Conservation (phyloP, 2,888 invertebrate genomes). For the Lithophane leautieri region DNA sequence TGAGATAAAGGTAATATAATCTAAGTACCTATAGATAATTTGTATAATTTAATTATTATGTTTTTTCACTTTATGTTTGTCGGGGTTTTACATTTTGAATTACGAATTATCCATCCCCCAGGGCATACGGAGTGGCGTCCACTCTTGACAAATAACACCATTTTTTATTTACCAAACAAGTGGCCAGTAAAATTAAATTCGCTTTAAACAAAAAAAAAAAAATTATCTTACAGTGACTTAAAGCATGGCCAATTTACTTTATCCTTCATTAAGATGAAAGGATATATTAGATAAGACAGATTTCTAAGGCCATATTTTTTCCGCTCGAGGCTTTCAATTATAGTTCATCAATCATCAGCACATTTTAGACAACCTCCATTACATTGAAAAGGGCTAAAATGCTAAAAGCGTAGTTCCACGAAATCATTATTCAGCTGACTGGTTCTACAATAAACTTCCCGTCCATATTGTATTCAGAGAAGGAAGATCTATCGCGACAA, state of each 20-base stretch:
- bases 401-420: slow-evolving; percentile 20
- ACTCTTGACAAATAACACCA: not conserved
- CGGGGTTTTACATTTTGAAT: not conserved
- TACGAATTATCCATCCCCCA: not conserved
- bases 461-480: slow-evolving; percentile 56
- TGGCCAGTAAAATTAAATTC: too few relatives aligned
- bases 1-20: too few relatives aligned
- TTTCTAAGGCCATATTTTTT: not conserved
- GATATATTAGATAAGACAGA: not conserved
- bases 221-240: not conserved
- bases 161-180: not conserved
- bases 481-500: slow-evolving; percentile 64
- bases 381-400: slow-evolving; percentile 13
- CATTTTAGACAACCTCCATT: slow-evolving; percentile 5
- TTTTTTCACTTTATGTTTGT: not conserved
- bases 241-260: not conserved
- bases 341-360: slow-evolving; percentile 2
- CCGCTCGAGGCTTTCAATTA: not conserved
- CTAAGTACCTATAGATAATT: too few relatives aligned
- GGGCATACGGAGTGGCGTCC: not conserved
- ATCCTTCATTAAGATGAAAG: not conserved
- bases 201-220: too few relatives aligned
- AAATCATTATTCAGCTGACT: slow-evolving; percentile 54
- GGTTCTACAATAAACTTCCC: slow-evolving; percentile 57
- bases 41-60: too few relatives aligned